Percentiles rank a stretch among this genome's conserved stretches.
Conservation (phyloP, 2,888 invertebrate species). For the Boloria selene region DNA sequence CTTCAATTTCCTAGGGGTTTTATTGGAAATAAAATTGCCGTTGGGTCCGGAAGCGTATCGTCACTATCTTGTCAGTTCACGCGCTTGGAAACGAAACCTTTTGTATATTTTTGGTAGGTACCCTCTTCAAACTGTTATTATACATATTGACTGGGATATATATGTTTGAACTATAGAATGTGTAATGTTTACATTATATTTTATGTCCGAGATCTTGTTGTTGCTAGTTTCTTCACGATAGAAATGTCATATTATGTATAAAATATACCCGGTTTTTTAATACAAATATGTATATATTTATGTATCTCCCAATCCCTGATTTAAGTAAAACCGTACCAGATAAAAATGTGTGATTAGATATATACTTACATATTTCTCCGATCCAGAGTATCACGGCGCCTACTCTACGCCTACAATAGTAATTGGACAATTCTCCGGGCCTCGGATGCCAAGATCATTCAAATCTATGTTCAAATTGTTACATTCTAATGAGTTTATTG, state of each 20-base stretch:
- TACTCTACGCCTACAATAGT: slow-evolving; percentile 35
- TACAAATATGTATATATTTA: too few relatives aligned
- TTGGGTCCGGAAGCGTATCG: slow-evolving; percentile 32
- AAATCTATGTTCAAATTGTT: slow-evolving; percentile 33
- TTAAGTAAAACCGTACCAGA: too few relatives aligned
- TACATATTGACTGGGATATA: neutral
- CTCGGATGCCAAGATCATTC: slow-evolving; percentile 27
- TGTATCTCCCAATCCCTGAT: too few relatives aligned
- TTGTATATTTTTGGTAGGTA: slow-evolving; percentile 40
- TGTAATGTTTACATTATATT: too few relatives aligned
- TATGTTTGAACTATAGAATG: neutral
- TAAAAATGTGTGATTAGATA: too few relatives aligned
- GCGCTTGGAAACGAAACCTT: slow-evolving; percentile 33
- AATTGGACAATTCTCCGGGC: slow-evolving; percentile 33
- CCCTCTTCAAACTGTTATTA: neutral
- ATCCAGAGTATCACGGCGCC: slow-evolving; percentile 30
- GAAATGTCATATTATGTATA: too few relatives aligned
- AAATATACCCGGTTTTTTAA: too few relatives aligned
- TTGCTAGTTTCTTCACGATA: too few relatives aligned
- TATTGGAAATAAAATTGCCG: slow-evolving; percentile 33
- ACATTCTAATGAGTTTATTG: slow-evolving; percentile 37
- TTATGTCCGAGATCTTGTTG: too few relatives aligned
- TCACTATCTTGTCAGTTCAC: slow-evolving; percentile 27
- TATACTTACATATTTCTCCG: slow-evolving; percentile 1
- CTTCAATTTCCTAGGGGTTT: slow-evolving; percentile 38